Conservation (phyloP, 2,113 vertebrate genomes). For the Xyrauchen texanus region DNA sequence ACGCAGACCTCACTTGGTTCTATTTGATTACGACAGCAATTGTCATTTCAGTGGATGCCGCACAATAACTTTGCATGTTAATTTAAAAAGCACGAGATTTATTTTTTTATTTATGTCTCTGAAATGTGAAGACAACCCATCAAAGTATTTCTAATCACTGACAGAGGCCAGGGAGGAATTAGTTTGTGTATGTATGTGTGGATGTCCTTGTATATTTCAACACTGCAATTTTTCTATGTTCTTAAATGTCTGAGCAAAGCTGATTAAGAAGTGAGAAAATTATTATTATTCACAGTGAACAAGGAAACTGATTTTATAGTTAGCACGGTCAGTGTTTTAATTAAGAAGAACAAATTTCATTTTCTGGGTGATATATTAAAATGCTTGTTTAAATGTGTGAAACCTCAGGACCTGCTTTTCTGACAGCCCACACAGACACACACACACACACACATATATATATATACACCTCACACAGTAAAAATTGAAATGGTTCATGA, state of each 20-base stretch:
- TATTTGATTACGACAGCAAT: slow-evolving; percentile 69
- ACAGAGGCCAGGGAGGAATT: slow-evolving; percentile 21
- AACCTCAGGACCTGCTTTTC: not conserved
- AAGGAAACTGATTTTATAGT: not conserved
- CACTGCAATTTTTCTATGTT: not conserved
- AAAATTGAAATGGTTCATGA: too few relatives aligned
- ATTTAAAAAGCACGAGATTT: not conserved
- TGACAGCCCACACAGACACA: not conserved
- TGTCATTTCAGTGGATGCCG: slow-evolving; percentile 38
- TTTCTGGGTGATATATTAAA: slow-evolving; percentile 6
- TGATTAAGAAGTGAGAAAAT: slow-evolving; percentile 10
- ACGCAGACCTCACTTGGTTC: slow-evolving; percentile 56
- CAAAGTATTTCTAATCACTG: slow-evolving; percentile 17
- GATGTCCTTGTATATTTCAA: slow-evolving; percentile 45
- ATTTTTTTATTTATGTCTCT: slow-evolving; percentile 7
- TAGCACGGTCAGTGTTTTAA: slow-evolving; percentile 1
- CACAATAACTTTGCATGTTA: slow-evolving; percentile 5
- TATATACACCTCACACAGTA: too few relatives aligned
- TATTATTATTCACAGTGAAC: slow-evolving; percentile 15
- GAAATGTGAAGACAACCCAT: not conserved
- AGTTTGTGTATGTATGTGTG: slow-evolving; percentile 23
- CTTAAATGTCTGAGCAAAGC: slow-evolving; percentile 3
- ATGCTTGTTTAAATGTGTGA: not conserved
- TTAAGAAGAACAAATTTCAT: not conserved
- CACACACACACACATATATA: too few relatives aligned